phyloP scores from a whole-genome alignment of 2,888 invertebrate genomes.

The Opisthograptis luteolata region DNA sequence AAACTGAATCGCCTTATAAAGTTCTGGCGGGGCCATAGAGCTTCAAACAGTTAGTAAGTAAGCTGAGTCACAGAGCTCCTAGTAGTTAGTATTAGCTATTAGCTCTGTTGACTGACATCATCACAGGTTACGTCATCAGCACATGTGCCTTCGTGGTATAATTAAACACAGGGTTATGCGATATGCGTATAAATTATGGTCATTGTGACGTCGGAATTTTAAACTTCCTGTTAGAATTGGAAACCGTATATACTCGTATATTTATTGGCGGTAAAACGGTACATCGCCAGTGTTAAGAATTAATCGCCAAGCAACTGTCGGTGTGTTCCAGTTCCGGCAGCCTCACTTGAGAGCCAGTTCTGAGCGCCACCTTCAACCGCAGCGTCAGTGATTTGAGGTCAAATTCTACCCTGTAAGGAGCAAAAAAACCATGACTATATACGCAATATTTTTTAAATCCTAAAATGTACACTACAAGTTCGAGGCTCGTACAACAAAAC shows the following conservation, averaged over 20 bases:
- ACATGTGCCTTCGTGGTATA: slow-evolving; percentile 28
- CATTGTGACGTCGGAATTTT: slow-evolving; percentile 21
- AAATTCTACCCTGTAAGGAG: too few relatives aligned
- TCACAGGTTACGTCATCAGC: slow-evolving; percentile 31
- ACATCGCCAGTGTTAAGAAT: too few relatives aligned
- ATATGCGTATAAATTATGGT: slow-evolving; percentile 16
- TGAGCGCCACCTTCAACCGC: too few relatives aligned
- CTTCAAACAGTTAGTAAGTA: not conserved
- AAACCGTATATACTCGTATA: not conserved
- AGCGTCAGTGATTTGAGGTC: too few relatives aligned
- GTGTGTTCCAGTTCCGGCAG: too few relatives aligned
- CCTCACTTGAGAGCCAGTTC: too few relatives aligned
- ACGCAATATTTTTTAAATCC: too few relatives aligned
- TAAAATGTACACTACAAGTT: too few relatives aligned
- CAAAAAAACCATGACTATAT: too few relatives aligned
- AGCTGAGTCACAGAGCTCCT: not conserved
- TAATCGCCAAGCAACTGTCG: too few relatives aligned
- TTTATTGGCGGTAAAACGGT: slow-evolving; percentile 1
- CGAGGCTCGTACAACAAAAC: too few relatives aligned
- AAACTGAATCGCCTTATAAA: not conserved
- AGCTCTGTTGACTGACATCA: slow-evolving; percentile 25
- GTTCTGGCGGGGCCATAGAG: slow-evolving; percentile 5
- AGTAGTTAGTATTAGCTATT: slow-evolving; percentile 1
- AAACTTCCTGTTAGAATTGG: slow-evolving; percentile 18
- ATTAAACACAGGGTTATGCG: slow-evolving; percentile 27